These are phyloP conservation scores for Mythimna vitellina DNA, from an alignment of 2,888 invertebrate genomes.

Conservation along the genomic window DNA sequence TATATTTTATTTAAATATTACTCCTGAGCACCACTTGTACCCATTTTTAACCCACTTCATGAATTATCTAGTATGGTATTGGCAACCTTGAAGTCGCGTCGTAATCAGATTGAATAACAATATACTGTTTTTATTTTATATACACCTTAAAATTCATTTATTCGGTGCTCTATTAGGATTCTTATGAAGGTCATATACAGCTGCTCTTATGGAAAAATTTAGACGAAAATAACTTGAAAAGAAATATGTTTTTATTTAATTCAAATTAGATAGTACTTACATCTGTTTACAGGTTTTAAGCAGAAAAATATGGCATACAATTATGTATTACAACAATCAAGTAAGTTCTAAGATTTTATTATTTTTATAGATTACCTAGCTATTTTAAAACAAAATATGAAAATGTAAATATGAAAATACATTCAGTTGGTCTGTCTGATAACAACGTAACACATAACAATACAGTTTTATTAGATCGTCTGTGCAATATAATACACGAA, in stretches of 20 bases:
- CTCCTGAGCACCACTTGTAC: conserved; percentile 6
- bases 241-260: conserved; percentile 2
- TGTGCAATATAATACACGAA: conserved; percentile 44
- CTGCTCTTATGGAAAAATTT: conserved; percentile 46
- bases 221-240: conserved; percentile 28
- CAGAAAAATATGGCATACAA: not conserved
- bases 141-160: conserved; percentile 60
- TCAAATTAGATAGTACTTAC: conserved; percentile 9
- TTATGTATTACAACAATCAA: too few species aligned
- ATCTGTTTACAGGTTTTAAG: not conserved
- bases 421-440: not conserved
- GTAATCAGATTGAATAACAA: conserved; percentile 62
- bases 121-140: conserved; percentile 50
- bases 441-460: conserved; percentile 8
- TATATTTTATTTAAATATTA: conserved; percentile 25
- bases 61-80: conserved; percentile 52
- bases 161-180: conserved; percentile 47
- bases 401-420: not conserved
- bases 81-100: conserved; percentile 54
- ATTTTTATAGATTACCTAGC: not conserved
- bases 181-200: conserved; percentile 49
- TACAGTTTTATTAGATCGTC: conserved; percentile 23
- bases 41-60: conserved; percentile 47
- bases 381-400: not conserved
- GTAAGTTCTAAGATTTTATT: too few species aligned